These are phyloP conservation scores for Temnothorax nylanderi DNA, from an alignment of 1,140 invertebrate species.

Conservation along the genomic window DNA sequence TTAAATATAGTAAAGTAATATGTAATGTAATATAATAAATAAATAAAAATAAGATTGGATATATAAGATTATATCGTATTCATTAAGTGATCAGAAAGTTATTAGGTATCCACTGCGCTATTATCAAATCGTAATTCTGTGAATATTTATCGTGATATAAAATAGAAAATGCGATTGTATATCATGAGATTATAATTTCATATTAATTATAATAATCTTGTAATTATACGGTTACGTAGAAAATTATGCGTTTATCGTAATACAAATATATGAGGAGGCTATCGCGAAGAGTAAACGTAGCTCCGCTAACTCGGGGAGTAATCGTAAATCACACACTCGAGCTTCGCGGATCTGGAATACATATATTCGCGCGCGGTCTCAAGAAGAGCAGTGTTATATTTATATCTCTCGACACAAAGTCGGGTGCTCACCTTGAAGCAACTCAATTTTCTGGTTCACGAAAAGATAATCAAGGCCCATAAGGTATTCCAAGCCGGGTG, in stretches of 20 bases:
- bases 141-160: neutral
- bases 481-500: conserved; percentile 97
- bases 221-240: neutral
- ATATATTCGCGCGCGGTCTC: neutral
- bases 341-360: neutral
- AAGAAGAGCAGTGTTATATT: conserved; percentile 34
- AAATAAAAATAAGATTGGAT: neutral
- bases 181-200: neutral
- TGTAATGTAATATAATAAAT: neutral
- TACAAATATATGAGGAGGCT: conserved; percentile 10
- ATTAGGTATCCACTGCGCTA: neutral
- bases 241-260: conserved; percentile 7
- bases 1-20: conserved; percentile 3
- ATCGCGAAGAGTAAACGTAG: neutral
- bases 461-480: conserved; percentile 95
- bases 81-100: neutral
- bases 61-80: neutral
- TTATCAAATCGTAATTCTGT: neutral
- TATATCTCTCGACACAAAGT: conserved; percentile 7
- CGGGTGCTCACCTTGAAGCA: conserved; percentile 89
- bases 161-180: neutral
- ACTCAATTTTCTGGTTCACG: conserved; percentile 95
- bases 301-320: neutral
- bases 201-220: neutral
- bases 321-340: neutral